phyloP scores from a whole-genome alignment of 2,888 invertebrate species.

The Priocnemis perturbator region DNA sequence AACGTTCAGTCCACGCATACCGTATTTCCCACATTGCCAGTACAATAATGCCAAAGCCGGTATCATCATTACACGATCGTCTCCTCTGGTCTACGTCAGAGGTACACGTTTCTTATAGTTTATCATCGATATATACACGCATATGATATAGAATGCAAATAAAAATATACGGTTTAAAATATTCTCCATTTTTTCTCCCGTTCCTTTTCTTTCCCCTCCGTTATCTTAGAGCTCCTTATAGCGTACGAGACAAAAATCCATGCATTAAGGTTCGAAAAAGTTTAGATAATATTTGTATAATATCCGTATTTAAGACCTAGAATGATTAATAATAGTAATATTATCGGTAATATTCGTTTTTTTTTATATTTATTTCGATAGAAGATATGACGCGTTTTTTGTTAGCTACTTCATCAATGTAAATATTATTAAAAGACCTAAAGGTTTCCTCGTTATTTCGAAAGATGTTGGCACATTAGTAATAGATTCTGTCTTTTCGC shows the following conservation, averaged over 20 bases:
- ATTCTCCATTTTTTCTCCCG: conserved; percentile 51
- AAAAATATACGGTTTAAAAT: conserved; percentile 71
- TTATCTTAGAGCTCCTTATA: conserved; percentile 39
- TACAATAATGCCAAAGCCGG: conserved; percentile 47
- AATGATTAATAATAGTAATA: conserved; percentile 59
- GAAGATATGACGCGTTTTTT: conserved; percentile 58
- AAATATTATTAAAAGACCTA: conserved; percentile 62
- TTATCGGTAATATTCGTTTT: conserved; percentile 47
- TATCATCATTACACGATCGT: conserved; percentile 22
- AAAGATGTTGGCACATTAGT: conserved; percentile 71
- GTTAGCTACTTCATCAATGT: conserved; percentile 45
- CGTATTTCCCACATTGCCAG: conserved; percentile 32
- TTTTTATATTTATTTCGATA: conserved; percentile 31
- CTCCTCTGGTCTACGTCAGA: conserved; percentile 23
- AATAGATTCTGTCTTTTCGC: conserved; percentile 60
- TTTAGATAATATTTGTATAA: conserved; percentile 58
- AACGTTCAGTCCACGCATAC: conserved; percentile 11
- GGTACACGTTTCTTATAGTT: conserved; percentile 38
- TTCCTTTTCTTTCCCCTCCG: conserved; percentile 16
- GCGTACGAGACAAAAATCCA: conserved; percentile 65
- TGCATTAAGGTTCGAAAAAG: conserved; percentile 61
- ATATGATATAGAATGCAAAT: conserved; percentile 63
- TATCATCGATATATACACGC: conserved; percentile 5
- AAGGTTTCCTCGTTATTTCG: conserved; percentile 56
- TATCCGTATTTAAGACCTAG: conserved; percentile 55